Percentiles rank a stretch among this genome's conserved stretches.
These are phyloP conservation scores for Acomys russatus DNA, from an alignment of 2,797 vertebrate species.

Conservation along the genomic window DNA sequence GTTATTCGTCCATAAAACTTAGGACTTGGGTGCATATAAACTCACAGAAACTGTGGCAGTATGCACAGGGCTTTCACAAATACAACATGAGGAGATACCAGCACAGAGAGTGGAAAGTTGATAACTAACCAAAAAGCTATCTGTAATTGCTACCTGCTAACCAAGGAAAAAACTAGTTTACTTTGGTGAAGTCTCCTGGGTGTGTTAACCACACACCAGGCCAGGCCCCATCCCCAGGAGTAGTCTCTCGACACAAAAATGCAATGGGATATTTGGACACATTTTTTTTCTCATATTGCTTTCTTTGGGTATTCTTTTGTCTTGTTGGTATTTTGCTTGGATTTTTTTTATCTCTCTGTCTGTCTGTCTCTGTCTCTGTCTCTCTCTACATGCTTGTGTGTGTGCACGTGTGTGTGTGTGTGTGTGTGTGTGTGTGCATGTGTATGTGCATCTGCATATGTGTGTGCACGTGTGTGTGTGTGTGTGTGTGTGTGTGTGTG, in stretches of 20 bases:
- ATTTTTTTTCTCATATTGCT: too few species aligned
- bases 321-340: not conserved
- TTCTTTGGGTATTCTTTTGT: too few species aligned
- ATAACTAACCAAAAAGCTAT: not conserved
- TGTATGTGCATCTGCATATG: too few species aligned
- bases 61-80: not conserved
- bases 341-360: not conserved
- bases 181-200: not conserved
- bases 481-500: too few species aligned
- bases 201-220: not conserved
- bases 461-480: too few species aligned
- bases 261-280: too few species aligned
- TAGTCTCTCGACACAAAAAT: too few species aligned
- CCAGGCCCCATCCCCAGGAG: too few species aligned
- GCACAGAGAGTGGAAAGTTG: not conserved
- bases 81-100: not conserved
- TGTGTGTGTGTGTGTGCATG: too few species aligned
- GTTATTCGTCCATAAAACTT: not conserved
- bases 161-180: not conserved
- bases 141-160: not conserved
- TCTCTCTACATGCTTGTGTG: too few species aligned
- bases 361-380: not conserved
- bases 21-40: not conserved
- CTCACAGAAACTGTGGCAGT: not conserved
- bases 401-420: too few species aligned